Conservation (phyloP, 2,797 vertebrate species). For the Ctenochaetus hawaiiensis region DNA sequence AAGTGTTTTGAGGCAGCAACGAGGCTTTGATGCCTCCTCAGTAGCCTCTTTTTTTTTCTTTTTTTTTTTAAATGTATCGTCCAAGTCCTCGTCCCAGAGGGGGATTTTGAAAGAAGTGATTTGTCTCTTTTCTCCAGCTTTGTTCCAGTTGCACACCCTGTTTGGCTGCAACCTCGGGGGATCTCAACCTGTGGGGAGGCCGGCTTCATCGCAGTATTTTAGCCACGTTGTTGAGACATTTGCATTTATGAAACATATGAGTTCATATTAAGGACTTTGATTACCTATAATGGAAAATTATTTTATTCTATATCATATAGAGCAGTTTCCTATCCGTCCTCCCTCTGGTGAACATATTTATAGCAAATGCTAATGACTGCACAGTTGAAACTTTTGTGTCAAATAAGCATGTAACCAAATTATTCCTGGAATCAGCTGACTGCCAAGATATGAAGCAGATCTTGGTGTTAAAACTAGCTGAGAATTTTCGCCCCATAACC, state of each 20-base stretch:
- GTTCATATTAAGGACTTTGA: background rate
- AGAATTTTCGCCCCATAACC: background rate
- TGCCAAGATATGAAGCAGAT: constrained; percentile 12
- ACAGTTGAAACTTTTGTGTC: background rate
- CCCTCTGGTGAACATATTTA: background rate
- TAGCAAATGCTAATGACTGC: background rate
- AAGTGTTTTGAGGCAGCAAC: constrained; percentile 48
- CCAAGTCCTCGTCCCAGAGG: constrained; percentile 55
- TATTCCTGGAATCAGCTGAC: constrained; percentile 5
- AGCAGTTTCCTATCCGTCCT: background rate
- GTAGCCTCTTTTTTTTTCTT: constrained; percentile 24
- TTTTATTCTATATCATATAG: too few relatives aligned
- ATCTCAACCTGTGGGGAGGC: constrained; percentile 5
- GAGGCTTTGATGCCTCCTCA: constrained; percentile 48
- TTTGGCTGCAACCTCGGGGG: constrained; percentile 44
- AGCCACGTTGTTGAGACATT: constrained; percentile 1
- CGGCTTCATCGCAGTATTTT: constrained; percentile 28
- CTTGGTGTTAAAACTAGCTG: background rate
- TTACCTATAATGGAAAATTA: background rate
- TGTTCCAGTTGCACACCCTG: constrained; percentile 49
- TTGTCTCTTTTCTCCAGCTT: constrained; percentile 54
- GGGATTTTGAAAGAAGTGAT: constrained; percentile 59
- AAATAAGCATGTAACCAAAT: background rate
- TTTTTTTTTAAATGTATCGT: constrained; percentile 38
- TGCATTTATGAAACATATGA: constrained; percentile 1